Evolutionary conservation across 1,140 invertebrate genomes (phyloP).

Genomic region (Drosophila ficusphila): DNA sequence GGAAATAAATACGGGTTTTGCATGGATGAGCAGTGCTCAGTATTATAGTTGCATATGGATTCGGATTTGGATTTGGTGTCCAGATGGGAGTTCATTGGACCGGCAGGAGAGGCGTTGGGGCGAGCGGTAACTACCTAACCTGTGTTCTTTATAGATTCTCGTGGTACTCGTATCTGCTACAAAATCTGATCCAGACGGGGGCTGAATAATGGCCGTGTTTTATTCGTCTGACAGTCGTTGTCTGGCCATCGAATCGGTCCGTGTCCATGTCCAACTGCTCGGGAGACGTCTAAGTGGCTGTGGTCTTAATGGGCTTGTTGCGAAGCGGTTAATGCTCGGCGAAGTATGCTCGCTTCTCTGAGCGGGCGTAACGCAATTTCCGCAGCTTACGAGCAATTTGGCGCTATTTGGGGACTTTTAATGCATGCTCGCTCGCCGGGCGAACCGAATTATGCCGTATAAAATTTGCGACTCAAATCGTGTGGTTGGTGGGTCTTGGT

Average conservation of each 20-base stretch:
- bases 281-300: slow-evolving; percentile 20
- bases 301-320: slow-evolving; percentile 46
- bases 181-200: slow-evolving; percentile 15
- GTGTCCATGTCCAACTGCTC: slow-evolving; percentile 1
- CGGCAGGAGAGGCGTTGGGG: neutral
- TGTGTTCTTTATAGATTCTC: neutral
- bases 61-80: neutral
- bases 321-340: slow-evolving; percentile 35
- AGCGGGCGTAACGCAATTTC: slow-evolving; percentile 50
- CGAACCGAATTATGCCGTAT: slow-evolving; percentile 69
- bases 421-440: slow-evolving; percentile 55
- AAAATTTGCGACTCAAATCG: slow-evolving; percentile 51
- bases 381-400: slow-evolving; percentile 67
- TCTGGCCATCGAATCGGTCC: slow-evolving; percentile 22
- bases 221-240: slow-evolving; percentile 23
- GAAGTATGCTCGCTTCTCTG: slow-evolving; percentile 47
- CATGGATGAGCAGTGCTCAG: neutral
- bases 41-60: neutral
- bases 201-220: slow-evolving; percentile 35
- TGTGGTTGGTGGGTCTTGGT: slow-evolving; percentile 8
- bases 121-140: neutral
- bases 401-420: slow-evolving; percentile 55
- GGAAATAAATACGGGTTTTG: neutral
- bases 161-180: neutral
- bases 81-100: neutral